Conservation (phyloP, 37 sponge, comb jelly and placozoan species). For the Agelas oroides region DNA sequence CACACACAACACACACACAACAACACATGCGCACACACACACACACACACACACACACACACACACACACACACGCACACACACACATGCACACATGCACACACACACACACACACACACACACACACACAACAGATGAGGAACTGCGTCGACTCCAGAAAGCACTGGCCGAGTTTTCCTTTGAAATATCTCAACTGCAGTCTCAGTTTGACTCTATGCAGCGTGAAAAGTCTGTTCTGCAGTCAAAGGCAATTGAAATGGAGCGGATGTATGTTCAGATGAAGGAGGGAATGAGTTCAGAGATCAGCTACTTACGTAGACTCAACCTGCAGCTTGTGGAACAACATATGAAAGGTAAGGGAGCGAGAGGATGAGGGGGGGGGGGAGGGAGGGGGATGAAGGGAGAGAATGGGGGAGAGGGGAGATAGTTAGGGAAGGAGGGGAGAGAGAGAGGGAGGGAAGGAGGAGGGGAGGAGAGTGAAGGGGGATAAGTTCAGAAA, state of each 20-base stretch:
- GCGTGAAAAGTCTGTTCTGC: constrained; percentile 33
- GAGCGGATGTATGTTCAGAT: constrained; percentile 50
- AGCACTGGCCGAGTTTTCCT: constrained; percentile 4
- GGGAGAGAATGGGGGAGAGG: no score
- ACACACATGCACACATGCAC: neutral
- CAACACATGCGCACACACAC: no score
- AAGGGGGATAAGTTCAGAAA: no score
- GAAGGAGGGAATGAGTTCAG: constrained; percentile 39
- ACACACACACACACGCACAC: constrained; percentile 31
- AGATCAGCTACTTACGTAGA: constrained; percentile 47
- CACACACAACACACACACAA: neutral
- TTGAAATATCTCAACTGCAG: constrained; percentile 36
- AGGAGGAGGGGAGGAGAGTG: no score
- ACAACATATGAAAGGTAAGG: constrained; percentile 54
- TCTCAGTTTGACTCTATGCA: constrained; percentile 17
- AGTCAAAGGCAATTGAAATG: constrained; percentile 26
- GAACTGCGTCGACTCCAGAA: constrained; percentile 36
- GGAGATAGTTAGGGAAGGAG: neutral
- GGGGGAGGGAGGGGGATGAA: neutral
- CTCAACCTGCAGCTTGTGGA: constrained; percentile 59
- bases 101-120: constrained; percentile 8
- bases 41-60: neutral
- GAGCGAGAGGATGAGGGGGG: neutral
- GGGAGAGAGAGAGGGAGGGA: neutral
- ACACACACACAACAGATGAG: constrained; percentile 32